Evolutionary conservation across 2,797 vertebrate genomes (phyloP), one percentile per base, ranked within the genome.

Genomic region (Hydrocynus forskahlii): DNA sequence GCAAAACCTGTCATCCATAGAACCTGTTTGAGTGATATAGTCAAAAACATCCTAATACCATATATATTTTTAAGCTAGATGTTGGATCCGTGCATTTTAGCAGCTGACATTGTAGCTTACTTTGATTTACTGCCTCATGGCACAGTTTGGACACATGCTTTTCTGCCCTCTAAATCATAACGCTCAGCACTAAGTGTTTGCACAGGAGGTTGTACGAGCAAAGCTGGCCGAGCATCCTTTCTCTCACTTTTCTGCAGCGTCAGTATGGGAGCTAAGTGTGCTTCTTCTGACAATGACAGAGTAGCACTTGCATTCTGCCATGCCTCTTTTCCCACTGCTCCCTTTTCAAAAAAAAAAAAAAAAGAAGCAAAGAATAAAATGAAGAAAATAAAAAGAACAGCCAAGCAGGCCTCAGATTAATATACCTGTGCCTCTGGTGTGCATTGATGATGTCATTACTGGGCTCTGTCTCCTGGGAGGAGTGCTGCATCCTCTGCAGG

Each of bases 271-370:
- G 86, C 80, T 66, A 71, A 81, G 85, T 25, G 75, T 64, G 67
- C 79, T 59, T 76, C 72, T 75, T 69, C 50, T 85, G 87, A 88
- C 83, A 84, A 48, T 88, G 87, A 89, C 84, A 86, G 86, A 88
- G 84, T 85, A 69, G 74, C 23, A 29, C 64, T 35, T 66, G 64
- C 40, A 7, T 63, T 79, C 60, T 74, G 79, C 70, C 75, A 73
- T 69, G 62, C 69, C 73, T 68, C 76, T 79, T 75, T 79, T 83
- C 79, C 75, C 62, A 67, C 55, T 60, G 50, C 64, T 57, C 71
- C 50, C 54, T 35, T 70, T 70, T 17, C 7, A 21, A 78, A 55
- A 74, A 70, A 48, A 57, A 79, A 84, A 71, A 0, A 79, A 77
- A 81, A 29, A 79, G n/a, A 70, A 10, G 55, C 43, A 29, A 8